Base-by-base conservation (phyloP, 53 echinoderm and acorn worm genomes). In the Luidia sarsii region DNA sequence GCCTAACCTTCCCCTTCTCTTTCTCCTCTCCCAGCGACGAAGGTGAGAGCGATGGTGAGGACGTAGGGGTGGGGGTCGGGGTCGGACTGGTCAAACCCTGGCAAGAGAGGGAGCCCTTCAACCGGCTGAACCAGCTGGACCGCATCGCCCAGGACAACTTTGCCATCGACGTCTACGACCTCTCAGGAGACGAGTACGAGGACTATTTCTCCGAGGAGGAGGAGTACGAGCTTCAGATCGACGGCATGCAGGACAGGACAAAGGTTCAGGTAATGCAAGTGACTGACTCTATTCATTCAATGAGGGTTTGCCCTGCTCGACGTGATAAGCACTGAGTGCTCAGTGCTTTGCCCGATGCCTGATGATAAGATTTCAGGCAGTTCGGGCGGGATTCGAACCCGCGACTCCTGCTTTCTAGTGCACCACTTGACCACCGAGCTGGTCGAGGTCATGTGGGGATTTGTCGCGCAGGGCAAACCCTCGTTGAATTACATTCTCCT, bases 141-240 rank as follows among this genome's bases (percentile, higher is more conserved):
- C 75, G 77, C 35, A 60, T 86, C 6, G 82, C 62, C 57, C 89
- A 87, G 29, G 87, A 91, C 80, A 87, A 87, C 83, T 64, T 83
- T 38, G 87, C 65, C 70, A 70, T 87, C 55, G 71, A 68, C n/a
- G 61, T 86, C 74, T 86, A 85, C 39, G 90, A 90, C 74, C 65
- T 77, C 63, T 71, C 83, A 0, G 95, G 87, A 20, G 90, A 84
- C 67, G 90, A 93, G 35, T 85, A 89, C 50, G 85, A 89, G 19
- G 85, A 85, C 16, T 89, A 86, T 27, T 84, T 80, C 7, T 90
- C 90, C n/a, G 94, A 88, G 14, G 94, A 93, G n/a, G 93, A 94
- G 69, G 86, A 89, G 16, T 53, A 69, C 1, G 90, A 81, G 38
- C 80, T 70, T 49, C 57, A 85, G 21, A 80, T 85, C 10, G 89